Base-by-base conservation (phyloP, 2,888 invertebrate genomes). In the Odontocerum albicorne region DNA sequence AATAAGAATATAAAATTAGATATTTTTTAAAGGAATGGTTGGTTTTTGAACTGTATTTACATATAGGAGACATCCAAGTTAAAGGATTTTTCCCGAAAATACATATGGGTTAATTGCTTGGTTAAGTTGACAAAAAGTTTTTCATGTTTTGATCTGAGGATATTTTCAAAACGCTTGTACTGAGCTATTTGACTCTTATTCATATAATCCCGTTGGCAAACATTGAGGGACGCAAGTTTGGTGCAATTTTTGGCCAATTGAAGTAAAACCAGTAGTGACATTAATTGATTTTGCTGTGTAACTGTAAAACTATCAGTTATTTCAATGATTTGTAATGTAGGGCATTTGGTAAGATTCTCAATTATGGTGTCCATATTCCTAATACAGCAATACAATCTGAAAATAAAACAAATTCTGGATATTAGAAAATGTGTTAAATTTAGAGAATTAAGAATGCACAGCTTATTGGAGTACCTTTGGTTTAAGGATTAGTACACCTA, bases 81-180 rank as follows among this genome's bases (percentile, higher is more conserved):
- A 36, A 21, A 45, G 15, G 35, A 10, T 4, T 46, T 20, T 19
- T 17, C 10, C 12, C 20, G 33, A 35, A 46, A 46, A 35, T 35
- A 46, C 10, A 12, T n/a, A 12, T 35, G 16, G 12, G 31, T 21
- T 13, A 7, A 8, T 13, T 13, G 17, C 3, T 35, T 13, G 16
- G 46, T 46, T 20, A 46, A 46, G 20, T 46, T 46, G 4, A 46
- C 35, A 35, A 19, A 46, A 35, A 46, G 17, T 4, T 20, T 21
- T 35, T 20, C 15, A 35, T 35, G 13, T 46, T 46, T 46, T 12
- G 46, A 46, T 10, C 35, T 15, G 20, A 46, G 7, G 13, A 46
- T 19, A 13, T 19, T 46, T 46, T 46, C 46, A 35, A 20, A 46
- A 2, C 21, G 16, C 33, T 20, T 46, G 20, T 46, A 46, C n/a